These are phyloP conservation scores for Chrysocyon brachyurus DNA, from an alignment of 2,797 vertebrate species.

Conservation along the genomic window DNA sequence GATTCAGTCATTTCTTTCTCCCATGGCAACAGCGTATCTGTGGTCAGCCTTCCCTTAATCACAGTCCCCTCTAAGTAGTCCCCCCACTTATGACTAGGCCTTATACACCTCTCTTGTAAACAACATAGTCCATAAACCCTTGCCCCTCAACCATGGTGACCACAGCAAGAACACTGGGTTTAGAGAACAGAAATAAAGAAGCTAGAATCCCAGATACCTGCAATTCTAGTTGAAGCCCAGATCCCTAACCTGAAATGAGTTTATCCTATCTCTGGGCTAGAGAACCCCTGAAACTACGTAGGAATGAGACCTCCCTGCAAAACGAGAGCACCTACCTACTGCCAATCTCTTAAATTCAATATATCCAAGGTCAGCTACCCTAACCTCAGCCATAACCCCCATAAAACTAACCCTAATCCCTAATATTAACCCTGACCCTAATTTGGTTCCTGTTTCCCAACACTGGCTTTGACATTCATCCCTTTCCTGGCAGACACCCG, in stretches of 20 bases:
- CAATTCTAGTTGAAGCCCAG: conserved; percentile 41
- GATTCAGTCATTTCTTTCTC: background rate
- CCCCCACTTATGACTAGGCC: background rate
- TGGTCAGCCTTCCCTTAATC: background rate
- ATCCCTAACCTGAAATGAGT: background rate
- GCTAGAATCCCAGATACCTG: background rate
- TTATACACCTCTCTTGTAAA: background rate
- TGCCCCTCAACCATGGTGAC: background rate
- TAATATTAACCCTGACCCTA: conserved; percentile 25
- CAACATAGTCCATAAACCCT: background rate
- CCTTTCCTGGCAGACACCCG: background rate
- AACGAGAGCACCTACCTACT: conserved; percentile 25
- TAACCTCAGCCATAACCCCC: background rate
- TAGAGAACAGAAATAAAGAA: background rate
- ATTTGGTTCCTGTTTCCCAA: conserved; percentile 33
- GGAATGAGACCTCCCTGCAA: background rate
- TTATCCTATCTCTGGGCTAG: background rate
- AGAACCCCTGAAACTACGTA: background rate
- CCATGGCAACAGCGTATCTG: background rate
- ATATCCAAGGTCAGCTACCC: background rate
- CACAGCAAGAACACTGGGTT: background rate
- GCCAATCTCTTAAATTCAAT: conserved; percentile 15
- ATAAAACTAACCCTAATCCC: background rate
- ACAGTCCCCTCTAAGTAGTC: background rate
- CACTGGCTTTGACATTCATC: conserved; percentile 26